Evolutionary conservation across 2,113 vertebrate genomes (phyloP).

Genomic region (Silurus glanis): DNA sequence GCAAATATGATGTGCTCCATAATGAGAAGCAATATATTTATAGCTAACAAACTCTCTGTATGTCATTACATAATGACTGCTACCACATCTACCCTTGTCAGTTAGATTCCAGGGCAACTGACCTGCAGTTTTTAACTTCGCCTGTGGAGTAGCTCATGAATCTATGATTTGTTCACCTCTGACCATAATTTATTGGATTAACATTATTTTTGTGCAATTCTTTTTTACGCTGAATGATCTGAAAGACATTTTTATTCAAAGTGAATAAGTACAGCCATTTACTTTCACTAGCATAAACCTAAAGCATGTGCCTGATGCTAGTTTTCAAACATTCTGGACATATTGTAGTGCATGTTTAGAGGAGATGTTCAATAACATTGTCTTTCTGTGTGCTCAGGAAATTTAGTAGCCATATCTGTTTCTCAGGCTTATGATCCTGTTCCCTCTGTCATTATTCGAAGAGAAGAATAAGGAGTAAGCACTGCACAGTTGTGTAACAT

Average conservation of each 20-base stretch:
- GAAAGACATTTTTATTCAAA: background rate
- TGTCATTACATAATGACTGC: background rate
- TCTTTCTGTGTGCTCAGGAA: background rate
- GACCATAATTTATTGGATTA: background rate
- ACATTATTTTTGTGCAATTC: background rate
- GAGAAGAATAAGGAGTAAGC: background rate
- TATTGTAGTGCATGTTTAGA: background rate
- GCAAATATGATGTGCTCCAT: background rate
- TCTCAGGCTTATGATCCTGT: background rate
- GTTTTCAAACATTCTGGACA: background rate
- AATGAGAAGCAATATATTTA: background rate
- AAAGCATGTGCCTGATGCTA: background rate
- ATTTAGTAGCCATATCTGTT: background rate
- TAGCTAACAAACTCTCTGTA: background rate
- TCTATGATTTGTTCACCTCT: background rate
- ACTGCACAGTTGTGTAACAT: conserved; percentile 38
- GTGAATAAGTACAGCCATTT: too few species aligned
- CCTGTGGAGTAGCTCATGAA: background rate
- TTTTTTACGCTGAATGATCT: background rate
- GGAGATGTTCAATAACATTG: background rate
- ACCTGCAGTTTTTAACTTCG: background rate
- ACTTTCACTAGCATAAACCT: background rate
- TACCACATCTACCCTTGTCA: background rate
- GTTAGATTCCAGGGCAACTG: background rate
- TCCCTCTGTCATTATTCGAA: background rate